These are phyloP conservation scores for Polypedilum pembai DNA, from an alignment of 1,140 invertebrate species.

Conservation along the genomic window DNA sequence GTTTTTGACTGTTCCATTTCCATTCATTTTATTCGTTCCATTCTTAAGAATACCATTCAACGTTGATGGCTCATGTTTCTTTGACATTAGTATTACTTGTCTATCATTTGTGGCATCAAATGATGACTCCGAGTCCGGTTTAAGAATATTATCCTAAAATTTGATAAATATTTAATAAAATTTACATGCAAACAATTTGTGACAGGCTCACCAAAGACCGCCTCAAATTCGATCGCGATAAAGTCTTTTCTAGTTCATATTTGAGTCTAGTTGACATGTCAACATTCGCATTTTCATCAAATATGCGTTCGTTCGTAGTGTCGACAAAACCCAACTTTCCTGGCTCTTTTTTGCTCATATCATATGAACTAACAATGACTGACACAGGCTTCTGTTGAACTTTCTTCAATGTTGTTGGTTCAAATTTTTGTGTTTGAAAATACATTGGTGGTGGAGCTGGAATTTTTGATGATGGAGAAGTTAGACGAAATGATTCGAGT, in stretches of 20 bases:
- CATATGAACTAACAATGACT: conserved; percentile 62
- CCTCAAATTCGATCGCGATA: conserved; percentile 62
- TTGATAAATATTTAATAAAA: background rate
- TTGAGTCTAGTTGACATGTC: conserved; percentile 57
- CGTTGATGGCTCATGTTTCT: background rate
- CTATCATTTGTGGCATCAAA: background rate
- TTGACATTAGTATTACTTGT: background rate
- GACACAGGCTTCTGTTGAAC: conserved; percentile 46
- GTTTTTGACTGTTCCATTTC: background rate
- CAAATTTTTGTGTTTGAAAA: conserved; percentile 49
- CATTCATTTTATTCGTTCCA: conserved; percentile 8
- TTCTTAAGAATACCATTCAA: conserved; percentile 20
- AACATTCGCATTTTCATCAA: conserved; percentile 40
- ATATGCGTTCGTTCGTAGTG: conserved; percentile 36
- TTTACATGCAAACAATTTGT: background rate
- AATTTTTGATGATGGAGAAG: conserved; percentile 49
- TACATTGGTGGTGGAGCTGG: conserved; percentile 61
- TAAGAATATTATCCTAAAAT: background rate
- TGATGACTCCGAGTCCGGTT: background rate
- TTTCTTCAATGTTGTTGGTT: conserved; percentile 46
- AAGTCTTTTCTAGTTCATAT: conserved; percentile 60
- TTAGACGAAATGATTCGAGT: conserved; percentile 61
- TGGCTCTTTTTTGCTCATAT: conserved; percentile 52
- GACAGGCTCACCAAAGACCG: background rate
- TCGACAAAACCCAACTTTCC: conserved; percentile 59